Percentiles rank a stretch among this genome's conserved stretches.
phyloP scores from a whole-genome alignment of 2,113 vertebrate genomes.

The Corythoichthys haematopterus region DNA sequence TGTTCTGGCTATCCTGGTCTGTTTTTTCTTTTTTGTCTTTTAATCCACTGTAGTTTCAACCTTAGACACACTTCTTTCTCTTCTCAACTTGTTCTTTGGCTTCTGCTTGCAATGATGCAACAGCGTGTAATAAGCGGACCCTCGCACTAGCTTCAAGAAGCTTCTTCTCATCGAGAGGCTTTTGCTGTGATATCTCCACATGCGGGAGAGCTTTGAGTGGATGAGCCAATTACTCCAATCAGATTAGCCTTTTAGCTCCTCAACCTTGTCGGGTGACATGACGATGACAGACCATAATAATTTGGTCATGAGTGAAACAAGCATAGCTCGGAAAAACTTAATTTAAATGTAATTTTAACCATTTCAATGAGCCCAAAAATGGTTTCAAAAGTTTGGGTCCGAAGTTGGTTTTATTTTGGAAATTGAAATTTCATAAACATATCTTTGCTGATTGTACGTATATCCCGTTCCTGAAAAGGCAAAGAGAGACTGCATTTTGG shows the following conservation, averaged over 20 bases:
- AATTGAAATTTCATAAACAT: too few species aligned
- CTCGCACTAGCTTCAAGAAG: constrained; percentile 1
- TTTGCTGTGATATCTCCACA: constrained; percentile 38
- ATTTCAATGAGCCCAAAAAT: too few species aligned
- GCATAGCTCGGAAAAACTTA: not conserved
- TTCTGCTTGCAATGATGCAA: constrained; percentile 40
- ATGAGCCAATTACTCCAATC: constrained; percentile 59
- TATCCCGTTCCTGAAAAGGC: too few species aligned
- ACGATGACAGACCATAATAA: constrained; percentile 20
- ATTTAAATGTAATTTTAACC: too few species aligned
- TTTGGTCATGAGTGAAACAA: not conserved
- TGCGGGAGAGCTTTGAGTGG: constrained; percentile 50
- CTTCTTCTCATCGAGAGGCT: constrained; percentile 17
- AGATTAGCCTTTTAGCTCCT: constrained; percentile 54
- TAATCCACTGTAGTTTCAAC: not conserved
- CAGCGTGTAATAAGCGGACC: constrained; percentile 46
- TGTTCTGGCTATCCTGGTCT: not conserved
- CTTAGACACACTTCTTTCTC: not conserved
- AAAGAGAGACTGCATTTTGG: too few species aligned
- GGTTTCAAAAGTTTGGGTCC: too few species aligned
- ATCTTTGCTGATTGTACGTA: too few species aligned
- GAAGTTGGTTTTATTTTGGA: too few species aligned
- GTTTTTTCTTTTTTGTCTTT: not conserved
- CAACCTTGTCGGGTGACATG: constrained; percentile 8
- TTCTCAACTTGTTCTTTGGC: not conserved